These are phyloP conservation scores for Ametastegia equiseti DNA, from an alignment of 2,888 invertebrate genomes.

Conservation along the genomic window DNA sequence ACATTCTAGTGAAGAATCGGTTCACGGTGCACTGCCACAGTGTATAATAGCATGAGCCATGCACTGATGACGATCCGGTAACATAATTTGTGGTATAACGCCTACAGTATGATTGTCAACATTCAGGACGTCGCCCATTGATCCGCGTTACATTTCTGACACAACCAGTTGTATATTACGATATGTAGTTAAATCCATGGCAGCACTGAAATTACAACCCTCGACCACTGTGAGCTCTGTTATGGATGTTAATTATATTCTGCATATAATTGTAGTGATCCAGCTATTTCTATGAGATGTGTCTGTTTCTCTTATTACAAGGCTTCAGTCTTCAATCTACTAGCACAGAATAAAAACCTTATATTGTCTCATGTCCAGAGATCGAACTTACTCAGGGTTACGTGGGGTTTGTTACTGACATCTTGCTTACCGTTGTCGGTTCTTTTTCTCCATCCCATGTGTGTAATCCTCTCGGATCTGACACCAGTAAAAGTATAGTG, in stretches of 20 bases:
- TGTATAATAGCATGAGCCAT: too few species aligned
- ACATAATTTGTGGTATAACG: too few species aligned
- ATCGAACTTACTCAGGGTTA: not conserved
- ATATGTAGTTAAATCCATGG: not conserved
- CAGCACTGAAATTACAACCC: not conserved
- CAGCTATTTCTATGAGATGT: not conserved
- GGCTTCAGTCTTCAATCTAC: not conserved
- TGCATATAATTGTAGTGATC: not conserved
- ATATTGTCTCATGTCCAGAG: not conserved
- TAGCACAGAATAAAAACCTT: not conserved
- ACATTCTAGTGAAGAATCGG: too few species aligned
- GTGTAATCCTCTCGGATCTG: constrained; percentile 77
- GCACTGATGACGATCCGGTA: too few species aligned
- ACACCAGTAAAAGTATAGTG: constrained; percentile 77
- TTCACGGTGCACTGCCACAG: too few species aligned
- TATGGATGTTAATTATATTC: not conserved
- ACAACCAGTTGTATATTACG: not conserved
- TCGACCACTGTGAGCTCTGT: not conserved
- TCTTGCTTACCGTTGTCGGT: constrained; percentile 6
- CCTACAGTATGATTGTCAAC: not conserved
- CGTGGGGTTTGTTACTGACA: not conserved
- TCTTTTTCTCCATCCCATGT: not conserved
- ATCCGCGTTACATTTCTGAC: too few species aligned
- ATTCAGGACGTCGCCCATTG: not conserved
- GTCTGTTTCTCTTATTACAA: not conserved